Conservation (phyloP, 2,888 invertebrate genomes). For the Empis stercorea region DNA sequence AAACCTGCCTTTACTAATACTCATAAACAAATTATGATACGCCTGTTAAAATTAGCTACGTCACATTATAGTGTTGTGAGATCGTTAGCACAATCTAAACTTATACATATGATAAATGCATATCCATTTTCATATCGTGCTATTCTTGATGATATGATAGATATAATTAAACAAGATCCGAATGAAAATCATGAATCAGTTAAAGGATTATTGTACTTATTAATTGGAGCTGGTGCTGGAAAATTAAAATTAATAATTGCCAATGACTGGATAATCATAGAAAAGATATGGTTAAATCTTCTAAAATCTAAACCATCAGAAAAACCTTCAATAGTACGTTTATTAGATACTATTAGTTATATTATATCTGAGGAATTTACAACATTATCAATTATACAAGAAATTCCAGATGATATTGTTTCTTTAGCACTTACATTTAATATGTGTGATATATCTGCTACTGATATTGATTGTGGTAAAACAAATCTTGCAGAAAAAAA, state of each 20-base stretch:
- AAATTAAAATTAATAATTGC: conserved; percentile 21
- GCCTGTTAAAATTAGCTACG: conserved; percentile 33
- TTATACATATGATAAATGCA: conserved; percentile 48
- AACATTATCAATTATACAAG: conserved; percentile 46
- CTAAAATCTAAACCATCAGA: conserved; percentile 70
- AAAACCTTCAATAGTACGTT: conserved; percentile 61
- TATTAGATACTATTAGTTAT: conserved; percentile 44
- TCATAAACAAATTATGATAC: conserved; percentile 46
- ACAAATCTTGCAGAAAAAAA: conserved; percentile 31
- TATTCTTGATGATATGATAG: conserved; percentile 47
- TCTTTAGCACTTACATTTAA: conserved; percentile 38
- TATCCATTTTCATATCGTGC: conserved; percentile 59
- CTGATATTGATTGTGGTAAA: conserved; percentile 33
- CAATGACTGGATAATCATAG: conserved; percentile 62
- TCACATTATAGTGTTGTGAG: conserved; percentile 38
- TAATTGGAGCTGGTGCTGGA: conserved; percentile 35
- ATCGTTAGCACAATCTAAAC: conserved; percentile 49
- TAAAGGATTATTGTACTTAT: conserved; percentile 65
- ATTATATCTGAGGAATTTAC: conserved; percentile 46
- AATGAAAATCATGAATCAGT: conserved; percentile 52
- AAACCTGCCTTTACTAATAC: conserved; percentile 40
- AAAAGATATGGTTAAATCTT: conserved; percentile 65
- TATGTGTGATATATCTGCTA: conserved; percentile 12
- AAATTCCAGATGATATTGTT: conserved; percentile 41
- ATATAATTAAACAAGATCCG: conserved; percentile 47